phyloP scores from a whole-genome alignment of 2,888 invertebrate genomes.

The Operophtera brumata region DNA sequence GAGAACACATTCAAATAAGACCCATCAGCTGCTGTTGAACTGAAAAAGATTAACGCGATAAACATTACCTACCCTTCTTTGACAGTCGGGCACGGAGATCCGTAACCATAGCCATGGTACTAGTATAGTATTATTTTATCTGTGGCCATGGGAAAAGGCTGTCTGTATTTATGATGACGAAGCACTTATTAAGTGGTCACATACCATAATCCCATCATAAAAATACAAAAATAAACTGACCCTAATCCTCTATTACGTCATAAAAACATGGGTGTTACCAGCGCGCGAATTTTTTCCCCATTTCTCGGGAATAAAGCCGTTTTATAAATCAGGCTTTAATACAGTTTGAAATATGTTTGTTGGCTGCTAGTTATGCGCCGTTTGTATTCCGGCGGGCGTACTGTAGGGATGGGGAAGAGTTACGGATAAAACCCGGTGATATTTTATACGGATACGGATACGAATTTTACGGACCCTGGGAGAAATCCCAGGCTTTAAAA shows the following conservation, averaged over 20 bases:
- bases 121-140: no score
- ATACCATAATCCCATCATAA: conserved; percentile 26
- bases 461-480: no score
- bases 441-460: conserved; percentile 3
- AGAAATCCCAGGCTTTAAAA: no score
- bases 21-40: no score
- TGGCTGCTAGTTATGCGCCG: conserved; percentile 55
- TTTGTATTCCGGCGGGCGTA: conserved; percentile 56
- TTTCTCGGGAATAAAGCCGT: conserved; percentile 47
- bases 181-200: conserved; percentile 12
- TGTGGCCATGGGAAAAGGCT: no score
- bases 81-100: no score
- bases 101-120: no score
- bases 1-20: no score
- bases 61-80: no score
- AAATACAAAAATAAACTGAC: conserved; percentile 36
- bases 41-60: no score
- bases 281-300: conserved; percentile 44
- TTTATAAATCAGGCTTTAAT: conserved; percentile 66
- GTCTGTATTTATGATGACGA: neutral
- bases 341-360: conserved; percentile 62
- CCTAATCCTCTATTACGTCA: conserved; percentile 45
- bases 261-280: conserved; percentile 43
- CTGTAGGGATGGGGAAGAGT: conserved; percentile 25
- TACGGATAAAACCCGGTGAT: neutral